These are phyloP conservation scores for Aleiodes testaceus DNA, from an alignment of 2,888 invertebrate species.

Conservation along the genomic window DNA sequence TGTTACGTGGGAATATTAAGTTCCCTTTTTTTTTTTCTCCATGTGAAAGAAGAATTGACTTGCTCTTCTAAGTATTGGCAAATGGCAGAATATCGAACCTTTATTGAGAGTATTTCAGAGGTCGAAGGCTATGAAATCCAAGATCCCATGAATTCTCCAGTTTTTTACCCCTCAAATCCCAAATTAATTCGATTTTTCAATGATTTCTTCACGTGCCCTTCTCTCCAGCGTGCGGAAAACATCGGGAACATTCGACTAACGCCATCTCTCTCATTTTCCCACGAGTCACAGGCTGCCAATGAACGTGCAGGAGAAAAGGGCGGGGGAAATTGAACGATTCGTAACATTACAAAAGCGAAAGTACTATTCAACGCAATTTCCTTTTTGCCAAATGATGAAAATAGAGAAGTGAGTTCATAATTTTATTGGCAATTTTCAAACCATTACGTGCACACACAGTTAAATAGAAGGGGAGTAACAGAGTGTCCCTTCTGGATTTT, in stretches of 20 bases:
- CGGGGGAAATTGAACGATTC: slow-evolving; percentile 70
- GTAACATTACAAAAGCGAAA: slow-evolving; percentile 40
- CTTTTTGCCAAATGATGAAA: slow-evolving; percentile 57
- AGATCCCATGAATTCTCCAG: slow-evolving; percentile 43
- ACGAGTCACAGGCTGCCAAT: slow-evolving; percentile 21
- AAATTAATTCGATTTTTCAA: no score
- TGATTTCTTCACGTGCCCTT: no score
- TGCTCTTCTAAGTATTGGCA: slow-evolving; percentile 39
- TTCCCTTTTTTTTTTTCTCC: slow-evolving; percentile 59
- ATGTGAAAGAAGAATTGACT: slow-evolving; percentile 61
- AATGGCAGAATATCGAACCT: not conserved
- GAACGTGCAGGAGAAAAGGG: slow-evolving; percentile 2
- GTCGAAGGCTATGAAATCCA: not conserved
- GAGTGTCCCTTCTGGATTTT: slow-evolving; percentile 13
- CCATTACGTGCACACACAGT: slow-evolving; percentile 58
- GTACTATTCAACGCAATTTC: slow-evolving; percentile 69
- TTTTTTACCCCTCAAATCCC: no score
- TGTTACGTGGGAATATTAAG: slow-evolving; percentile 57
- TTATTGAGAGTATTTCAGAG: not conserved
- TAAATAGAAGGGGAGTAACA: not conserved
- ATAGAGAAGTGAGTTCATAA: slow-evolving; percentile 27
- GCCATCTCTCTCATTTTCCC: no score
- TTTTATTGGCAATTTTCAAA: slow-evolving; percentile 69
- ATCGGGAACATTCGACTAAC: not conserved
- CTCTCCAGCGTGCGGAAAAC: no score